Percentiles rank a stretch among this genome's conserved stretches.
phyloP scores from a whole-genome alignment of 2,113 vertebrate species.

The Nematolebias whitei region DNA sequence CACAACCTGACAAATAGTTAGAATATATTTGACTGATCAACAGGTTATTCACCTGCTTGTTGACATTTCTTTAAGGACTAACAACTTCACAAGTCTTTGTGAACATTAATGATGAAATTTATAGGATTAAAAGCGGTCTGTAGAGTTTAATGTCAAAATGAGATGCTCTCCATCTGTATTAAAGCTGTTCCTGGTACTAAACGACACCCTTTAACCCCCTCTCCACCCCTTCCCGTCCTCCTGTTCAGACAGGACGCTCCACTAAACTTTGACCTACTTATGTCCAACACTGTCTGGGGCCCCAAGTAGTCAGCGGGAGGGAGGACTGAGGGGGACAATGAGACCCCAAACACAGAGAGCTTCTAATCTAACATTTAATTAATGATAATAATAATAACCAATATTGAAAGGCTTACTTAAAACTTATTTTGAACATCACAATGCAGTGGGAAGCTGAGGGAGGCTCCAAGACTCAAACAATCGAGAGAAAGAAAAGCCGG shows the following conservation, averaged over 20 bases:
- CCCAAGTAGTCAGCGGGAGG: neutral
- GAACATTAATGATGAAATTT: neutral
- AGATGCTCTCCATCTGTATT: neutral
- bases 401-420: conserved; percentile 63
- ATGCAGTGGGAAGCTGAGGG: conserved; percentile 43
- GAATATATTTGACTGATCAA: too few species aligned
- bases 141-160: neutral
- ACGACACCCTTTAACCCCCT: conserved; percentile 21
- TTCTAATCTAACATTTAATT: conserved; percentile 25
- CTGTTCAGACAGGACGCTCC: conserved; percentile 71
- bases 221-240: conserved; percentile 36
- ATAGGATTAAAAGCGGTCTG: neutral
- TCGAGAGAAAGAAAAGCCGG: conserved; percentile 35
- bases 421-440: conserved; percentile 57
- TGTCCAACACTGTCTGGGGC: conserved; percentile 42
- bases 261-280: conserved; percentile 79
- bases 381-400: conserved; percentile 47
- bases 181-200: conserved; percentile 24
- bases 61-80: neutral
- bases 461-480: conserved; percentile 44
- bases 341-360: conserved; percentile 41
- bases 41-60: neutral
- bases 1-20: too few species aligned
- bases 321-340: neutral
- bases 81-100: neutral